Percentiles rank a stretch among this genome's conserved stretches.
These are phyloP conservation scores for Hemaris fuciformis DNA, from an alignment of 2,888 invertebrate species.

Conservation along the genomic window DNA sequence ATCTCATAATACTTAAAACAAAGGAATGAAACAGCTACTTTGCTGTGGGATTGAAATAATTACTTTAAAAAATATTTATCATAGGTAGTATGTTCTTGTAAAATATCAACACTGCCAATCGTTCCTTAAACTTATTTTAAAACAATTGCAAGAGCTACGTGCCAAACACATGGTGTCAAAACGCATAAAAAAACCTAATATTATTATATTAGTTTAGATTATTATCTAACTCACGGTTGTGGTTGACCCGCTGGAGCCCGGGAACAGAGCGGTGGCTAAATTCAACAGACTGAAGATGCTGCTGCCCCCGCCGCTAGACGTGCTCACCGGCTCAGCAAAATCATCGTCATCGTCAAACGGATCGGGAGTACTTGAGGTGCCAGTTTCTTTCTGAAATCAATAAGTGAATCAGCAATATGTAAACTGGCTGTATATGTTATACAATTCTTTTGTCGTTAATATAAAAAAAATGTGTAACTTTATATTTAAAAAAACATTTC, in stretches of 20 bases:
- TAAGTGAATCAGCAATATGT: neutral
- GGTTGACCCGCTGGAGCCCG: slow-evolving; percentile 45
- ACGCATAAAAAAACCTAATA: neutral
- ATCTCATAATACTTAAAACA: too few species aligned
- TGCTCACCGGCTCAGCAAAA: slow-evolving; percentile 34
- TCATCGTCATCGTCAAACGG: slow-evolving; percentile 42
- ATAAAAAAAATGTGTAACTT: neutral
- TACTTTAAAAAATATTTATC: too few species aligned
- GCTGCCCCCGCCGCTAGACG: slow-evolving; percentile 51
- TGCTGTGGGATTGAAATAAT: too few species aligned
- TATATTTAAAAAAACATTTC: too few species aligned
- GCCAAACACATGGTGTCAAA: too few species aligned
- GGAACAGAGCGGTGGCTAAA: slow-evolving; percentile 53
- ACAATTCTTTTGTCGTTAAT: neutral
- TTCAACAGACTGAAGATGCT: slow-evolving; percentile 61
- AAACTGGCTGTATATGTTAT: neutral
- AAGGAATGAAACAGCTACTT: too few species aligned
- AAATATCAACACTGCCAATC: too few species aligned
- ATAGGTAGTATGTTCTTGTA: too few species aligned
- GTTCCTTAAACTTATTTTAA: too few species aligned
- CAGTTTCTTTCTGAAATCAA: neutral
- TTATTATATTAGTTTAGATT: too few species aligned
- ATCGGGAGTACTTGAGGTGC: neutral
- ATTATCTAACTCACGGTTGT: slow-evolving; percentile 42
- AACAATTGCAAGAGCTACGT: too few species aligned